Conservation (phyloP, 2,113 vertebrate species). For the Fukomys damarensis region DNA sequence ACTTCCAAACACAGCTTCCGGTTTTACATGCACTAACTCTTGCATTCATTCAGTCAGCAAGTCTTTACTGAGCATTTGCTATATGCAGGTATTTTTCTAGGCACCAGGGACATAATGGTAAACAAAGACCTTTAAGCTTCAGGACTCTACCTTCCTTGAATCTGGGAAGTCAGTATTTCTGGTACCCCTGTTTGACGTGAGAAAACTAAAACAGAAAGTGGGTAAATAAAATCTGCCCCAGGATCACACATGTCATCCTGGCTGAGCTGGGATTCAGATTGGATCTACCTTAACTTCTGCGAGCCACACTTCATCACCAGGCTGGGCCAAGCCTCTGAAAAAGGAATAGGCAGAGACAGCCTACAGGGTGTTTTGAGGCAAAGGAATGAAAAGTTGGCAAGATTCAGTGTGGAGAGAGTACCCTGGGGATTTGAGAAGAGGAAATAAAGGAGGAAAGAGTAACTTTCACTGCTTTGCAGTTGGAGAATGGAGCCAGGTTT, state of each 20-base stretch:
- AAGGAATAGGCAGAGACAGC: neutral
- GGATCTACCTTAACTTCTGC: neutral
- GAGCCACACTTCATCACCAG: rapidly evolving
- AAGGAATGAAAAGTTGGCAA: neutral
- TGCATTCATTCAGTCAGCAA: neutral
- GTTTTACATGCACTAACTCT: no score
- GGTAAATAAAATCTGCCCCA: neutral
- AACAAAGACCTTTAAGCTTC: neutral
- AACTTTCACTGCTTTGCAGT: rapidly evolving
- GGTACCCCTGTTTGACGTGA: neutral
- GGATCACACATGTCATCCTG: neutral
- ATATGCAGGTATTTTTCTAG: neutral
- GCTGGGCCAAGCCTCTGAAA: neutral
- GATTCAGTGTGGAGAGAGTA: rapidly evolving
- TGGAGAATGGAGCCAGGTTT: neutral
- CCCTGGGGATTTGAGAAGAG: neutral
- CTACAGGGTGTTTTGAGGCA: neutral
- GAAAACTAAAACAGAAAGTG: neutral
- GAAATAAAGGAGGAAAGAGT: neutral
- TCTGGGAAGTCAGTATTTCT: neutral
- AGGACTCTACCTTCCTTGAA: neutral
- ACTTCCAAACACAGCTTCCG: neutral
- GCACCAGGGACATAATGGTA: no score
- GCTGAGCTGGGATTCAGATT: neutral
- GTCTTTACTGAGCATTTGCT: neutral